Base-by-base conservation (phyloP, 2,113 vertebrate species). In the Rhea pennata region DNA sequence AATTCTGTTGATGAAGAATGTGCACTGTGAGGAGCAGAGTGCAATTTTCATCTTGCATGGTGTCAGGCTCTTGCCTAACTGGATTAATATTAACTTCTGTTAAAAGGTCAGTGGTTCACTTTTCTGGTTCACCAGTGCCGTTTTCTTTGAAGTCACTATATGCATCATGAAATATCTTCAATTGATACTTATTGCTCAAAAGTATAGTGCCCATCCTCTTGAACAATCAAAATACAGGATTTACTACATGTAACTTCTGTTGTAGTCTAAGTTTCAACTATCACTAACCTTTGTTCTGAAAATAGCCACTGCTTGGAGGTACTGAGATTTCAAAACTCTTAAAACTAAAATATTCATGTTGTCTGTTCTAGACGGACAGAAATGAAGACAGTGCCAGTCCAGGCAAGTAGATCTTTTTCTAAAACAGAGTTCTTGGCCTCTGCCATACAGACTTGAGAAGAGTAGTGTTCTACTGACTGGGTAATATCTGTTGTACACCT, bases 111-210 rank as follows among this genome's bases (percentile, higher is more conserved):
- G 42, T 42, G 62, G 36, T 36, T 36, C 36, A 36, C 80, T 91
- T 56, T 69, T 0, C 5, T 87, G 69, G 3, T 17, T 90, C 79
- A 51, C n/a, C 46, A 53, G 4, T 21, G 24, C 23, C 3, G 2
- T 22, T 87, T 42, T 33, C 92, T 92, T 90, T 96, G 92, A 95
- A 94, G 90, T 90, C 66, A 10, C 29, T 66, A 51, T 39, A 13
- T 16, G 31, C 44, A 31, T 92, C 29, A 15, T 13, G 51, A 78
- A 87, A 53, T 69, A 31, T 87, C 86, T 84, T 87, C 72, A 19
- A 40, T 82, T 62, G 92, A 89, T 66, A 24, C 3, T 90, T 46
- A 7, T 17, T 58, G 12, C 89, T 89, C 78, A 70, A 36, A 51
- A 75, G 56, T 20, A 9, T 2, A 64, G 31, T 9, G 11, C 23